Conservation (phyloP, 2,888 invertebrate genomes). For the Cylloceria caligata region DNA sequence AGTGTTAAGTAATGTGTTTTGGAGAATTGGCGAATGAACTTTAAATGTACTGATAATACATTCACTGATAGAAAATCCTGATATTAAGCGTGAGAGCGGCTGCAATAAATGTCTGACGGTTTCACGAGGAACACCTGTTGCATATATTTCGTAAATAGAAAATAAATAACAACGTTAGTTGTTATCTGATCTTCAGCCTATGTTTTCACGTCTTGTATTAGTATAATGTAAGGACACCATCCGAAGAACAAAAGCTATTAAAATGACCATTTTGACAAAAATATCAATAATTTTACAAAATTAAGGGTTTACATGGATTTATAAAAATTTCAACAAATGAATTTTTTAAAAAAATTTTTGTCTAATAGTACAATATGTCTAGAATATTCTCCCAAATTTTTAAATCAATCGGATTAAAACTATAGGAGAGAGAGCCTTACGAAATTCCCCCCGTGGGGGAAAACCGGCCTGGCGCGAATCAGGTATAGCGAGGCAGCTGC, state of each 20-base stretch:
- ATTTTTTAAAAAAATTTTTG: too few relatives aligned
- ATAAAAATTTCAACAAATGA: too few relatives aligned
- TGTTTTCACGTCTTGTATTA: not conserved
- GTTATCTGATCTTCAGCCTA: conserved; percentile 8
- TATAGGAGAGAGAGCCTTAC: too few relatives aligned
- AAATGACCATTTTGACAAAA: not conserved
- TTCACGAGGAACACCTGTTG: conserved; percentile 8
- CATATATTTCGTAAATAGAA: conserved; percentile 20
- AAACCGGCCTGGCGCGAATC: too few relatives aligned
- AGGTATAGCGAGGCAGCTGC: too few relatives aligned
- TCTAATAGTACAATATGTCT: too few relatives aligned
- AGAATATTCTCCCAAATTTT: too few relatives aligned
- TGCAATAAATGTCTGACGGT: conserved; percentile 1
- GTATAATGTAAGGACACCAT: not conserved
- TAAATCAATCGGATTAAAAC: too few relatives aligned
- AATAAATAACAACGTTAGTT: conserved; percentile 34
- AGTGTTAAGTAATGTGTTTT: not conserved
- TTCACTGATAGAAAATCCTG: not conserved
- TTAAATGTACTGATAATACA: not conserved
- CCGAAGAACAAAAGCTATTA: not conserved
- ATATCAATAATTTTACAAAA: not conserved
- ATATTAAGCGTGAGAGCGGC: not conserved
- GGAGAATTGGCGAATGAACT: not conserved
- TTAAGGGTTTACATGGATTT: too few relatives aligned
- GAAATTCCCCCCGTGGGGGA: too few relatives aligned